phyloP scores from a whole-genome alignment of 2,113 vertebrate species.

The Collichthys lucidus region DNA sequence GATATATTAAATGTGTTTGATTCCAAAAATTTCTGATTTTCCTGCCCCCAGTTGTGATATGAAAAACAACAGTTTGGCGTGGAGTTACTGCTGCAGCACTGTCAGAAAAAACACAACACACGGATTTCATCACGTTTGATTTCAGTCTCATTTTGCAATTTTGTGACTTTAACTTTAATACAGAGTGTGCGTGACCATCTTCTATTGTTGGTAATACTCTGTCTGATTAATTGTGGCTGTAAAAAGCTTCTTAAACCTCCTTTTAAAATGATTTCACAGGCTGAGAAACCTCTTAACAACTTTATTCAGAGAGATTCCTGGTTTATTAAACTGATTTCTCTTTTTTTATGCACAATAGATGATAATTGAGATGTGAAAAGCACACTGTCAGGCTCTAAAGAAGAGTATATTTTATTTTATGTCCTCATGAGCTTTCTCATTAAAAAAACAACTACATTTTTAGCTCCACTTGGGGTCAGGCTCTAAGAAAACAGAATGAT shows the following conservation, averaged over 20 bases:
- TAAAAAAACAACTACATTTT: background rate
- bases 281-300: background rate
- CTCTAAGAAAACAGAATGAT: too few species aligned
- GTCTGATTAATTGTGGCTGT: background rate
- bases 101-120: too few species aligned
- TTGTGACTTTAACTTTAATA: too few species aligned
- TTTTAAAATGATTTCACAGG: background rate
- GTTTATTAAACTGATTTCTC: background rate
- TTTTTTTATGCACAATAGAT: background rate
- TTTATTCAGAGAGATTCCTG: background rate
- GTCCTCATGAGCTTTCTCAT: background rate
- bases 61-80: too few species aligned
- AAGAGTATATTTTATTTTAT: background rate
- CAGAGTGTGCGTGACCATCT: too few species aligned
- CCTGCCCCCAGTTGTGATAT: background rate
- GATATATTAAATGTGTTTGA: background rate
- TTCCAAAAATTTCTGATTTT: background rate
- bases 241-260: background rate
- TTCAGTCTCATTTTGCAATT: too few species aligned
- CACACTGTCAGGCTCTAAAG: background rate
- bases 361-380: background rate
- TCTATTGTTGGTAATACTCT: too few species aligned
- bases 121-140: too few species aligned
- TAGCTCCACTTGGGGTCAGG: too few species aligned
- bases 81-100: too few species aligned